Conservation (phyloP, 2,113 vertebrate species). For the Ochotona princeps region DNA sequence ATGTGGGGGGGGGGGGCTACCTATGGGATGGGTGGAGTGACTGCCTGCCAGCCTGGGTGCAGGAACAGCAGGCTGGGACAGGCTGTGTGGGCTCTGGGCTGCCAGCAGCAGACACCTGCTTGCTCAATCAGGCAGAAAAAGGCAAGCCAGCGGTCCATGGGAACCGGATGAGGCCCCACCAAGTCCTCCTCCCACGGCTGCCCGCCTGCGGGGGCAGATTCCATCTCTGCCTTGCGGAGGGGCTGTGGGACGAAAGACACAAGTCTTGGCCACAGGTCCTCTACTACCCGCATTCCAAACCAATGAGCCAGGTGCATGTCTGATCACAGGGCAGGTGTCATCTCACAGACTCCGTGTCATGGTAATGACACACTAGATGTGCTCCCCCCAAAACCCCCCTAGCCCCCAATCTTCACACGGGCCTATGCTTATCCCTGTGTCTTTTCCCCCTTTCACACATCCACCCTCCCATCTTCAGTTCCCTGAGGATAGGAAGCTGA, state of each 20-base stretch:
- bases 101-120: slow-evolving; percentile 69
- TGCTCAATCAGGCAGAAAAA: slow-evolving; percentile 69
- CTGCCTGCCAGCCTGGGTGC: background rate
- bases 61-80: background rate
- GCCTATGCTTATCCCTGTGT: no score
- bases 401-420: no score
- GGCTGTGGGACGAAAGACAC: background rate
- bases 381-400: background rate
- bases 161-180: background rate
- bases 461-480: background rate
- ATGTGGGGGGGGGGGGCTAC: background rate
- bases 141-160: background rate
- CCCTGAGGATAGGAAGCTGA: background rate
- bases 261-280: background rate
- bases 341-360: background rate
- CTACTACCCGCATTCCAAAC: background rate
- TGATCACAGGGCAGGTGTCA: background rate
- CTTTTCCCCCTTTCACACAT: background rate
- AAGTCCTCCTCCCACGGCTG: background rate
- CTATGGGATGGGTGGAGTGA: background rate
- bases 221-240: background rate
- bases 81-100: background rate
- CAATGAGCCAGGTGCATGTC: background rate
- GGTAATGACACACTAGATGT: background rate
- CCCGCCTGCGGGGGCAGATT: background rate